Percentiles rank a stretch among this genome's conserved stretches.
Evolutionary conservation across 2,888 invertebrate species (phyloP).

Genomic region (Melanchra persicariae): DNA sequence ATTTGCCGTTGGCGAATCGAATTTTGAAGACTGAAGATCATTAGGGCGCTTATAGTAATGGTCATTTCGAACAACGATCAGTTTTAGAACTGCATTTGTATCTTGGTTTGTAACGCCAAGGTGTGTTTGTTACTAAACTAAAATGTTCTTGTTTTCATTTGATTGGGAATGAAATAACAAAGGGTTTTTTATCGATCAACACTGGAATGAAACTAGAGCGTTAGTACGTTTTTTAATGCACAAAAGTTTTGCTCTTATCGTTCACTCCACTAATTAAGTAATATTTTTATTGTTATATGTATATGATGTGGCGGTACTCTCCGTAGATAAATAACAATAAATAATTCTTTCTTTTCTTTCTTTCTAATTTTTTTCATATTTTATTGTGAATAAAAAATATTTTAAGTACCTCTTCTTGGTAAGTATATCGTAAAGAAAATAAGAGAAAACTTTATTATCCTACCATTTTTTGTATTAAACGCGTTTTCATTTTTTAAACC

Average conservation of each 20-base stretch:
- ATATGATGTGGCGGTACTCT: no score
- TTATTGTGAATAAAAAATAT: no score
- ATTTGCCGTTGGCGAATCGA: conserved; percentile 60
- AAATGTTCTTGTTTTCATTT: conserved; percentile 68
- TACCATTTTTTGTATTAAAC: no score
- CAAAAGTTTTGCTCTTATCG: background rate
- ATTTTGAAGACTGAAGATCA: conserved; percentile 58
- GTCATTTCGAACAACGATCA: conserved; percentile 50
- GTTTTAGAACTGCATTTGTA: conserved; percentile 45
- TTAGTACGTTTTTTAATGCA: conserved; percentile 7
- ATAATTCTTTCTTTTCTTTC: no score
- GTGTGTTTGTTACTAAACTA: conserved; percentile 63
- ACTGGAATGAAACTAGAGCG: conserved; percentile 29
- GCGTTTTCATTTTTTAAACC: no score
- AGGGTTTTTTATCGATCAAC: conserved; percentile 52
- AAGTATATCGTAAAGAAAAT: no score
- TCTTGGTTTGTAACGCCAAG: conserved; percentile 53
- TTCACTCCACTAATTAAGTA: no score
- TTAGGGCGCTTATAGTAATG: conserved; percentile 63
- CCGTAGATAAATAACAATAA: no score
- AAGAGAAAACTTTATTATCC: no score
- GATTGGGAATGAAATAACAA: conserved; percentile 63
- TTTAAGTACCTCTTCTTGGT: no score
- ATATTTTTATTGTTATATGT: no score
- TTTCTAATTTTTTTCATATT: no score